Evolutionary conservation across 2,113 vertebrate genomes (phyloP), one percentile per base, ranked within the genome.

Genomic region (Abramis brama): DNA sequence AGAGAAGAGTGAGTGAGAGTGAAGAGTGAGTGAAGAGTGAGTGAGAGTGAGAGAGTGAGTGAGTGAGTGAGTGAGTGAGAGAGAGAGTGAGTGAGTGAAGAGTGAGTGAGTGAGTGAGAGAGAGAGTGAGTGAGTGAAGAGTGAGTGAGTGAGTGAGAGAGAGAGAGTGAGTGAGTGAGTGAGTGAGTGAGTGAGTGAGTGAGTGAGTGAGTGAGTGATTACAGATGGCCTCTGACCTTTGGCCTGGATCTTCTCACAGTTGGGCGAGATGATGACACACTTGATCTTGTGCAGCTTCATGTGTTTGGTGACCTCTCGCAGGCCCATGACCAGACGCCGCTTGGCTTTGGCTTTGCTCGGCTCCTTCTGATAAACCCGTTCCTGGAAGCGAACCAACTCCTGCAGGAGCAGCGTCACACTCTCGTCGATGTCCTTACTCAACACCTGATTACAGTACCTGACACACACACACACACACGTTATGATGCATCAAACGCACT

Each of bases 211-310:
- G 39, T 7, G 39, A 0, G 47, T 50, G 13, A 50, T 50, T 50
- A 50, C 12, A 13, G 47, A 50, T 50, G 47, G 52, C 2, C 19
- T 55, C 84, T 83, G 83, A 98, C 98, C 98, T 96, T 99, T 99
- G 73, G 98, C 97, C 88, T 99, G 98, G 86, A 99, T 99, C 94
- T 99, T 99, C 92, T 99, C 98, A 12, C 98, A 99, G 94, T 99
- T 99, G 64, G 98, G 98, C 76, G 98, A 99, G 92, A 99, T 99
- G 89, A 99, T 97, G 2, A 99, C 97, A 89, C 98, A 99, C 83
- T 97, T 98, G 80, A 99, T 99, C 93, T 98, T 99, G 79, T 95
- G 96, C 30, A 99, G 89, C 85, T 98, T 99, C 98, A 99, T 98
- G 89, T 99, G 98, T 80, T 99, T 99, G 6, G 98, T 99, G 87